Base-by-base conservation (phyloP, 2,888 invertebrate genomes). In the Drosophila incognita region DNA sequence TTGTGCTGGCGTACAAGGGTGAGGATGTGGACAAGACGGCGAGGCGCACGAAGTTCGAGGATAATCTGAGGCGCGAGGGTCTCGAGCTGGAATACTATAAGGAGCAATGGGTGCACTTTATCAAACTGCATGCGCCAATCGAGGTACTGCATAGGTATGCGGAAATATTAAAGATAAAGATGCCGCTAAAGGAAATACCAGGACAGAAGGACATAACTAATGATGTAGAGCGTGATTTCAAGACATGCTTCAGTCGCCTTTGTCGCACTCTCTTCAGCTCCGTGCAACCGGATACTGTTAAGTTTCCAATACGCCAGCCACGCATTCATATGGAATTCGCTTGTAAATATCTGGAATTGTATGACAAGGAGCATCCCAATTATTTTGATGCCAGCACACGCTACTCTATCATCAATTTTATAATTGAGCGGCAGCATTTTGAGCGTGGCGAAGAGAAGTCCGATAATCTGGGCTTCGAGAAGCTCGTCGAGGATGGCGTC, bases 131-230 rank as follows among this genome's bases (percentile, higher is more conserved):
- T 91, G 96, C 96, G 0, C 96, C 97, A 0, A 93, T 93, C 88
- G 95, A 96, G 82, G 95, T 97, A 2, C 92, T 96, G 27, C 94
- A 95, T 69, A 94, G 96, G 79, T 97, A 96, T 92, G 95, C 96
- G 40, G 97, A 97, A 93, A 95, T 96, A 74, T 94, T 97, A 83
- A 96, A 96, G 92, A 94, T 97, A 40, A 94, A 96, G 90, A 94
- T 97, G 94, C 97, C 97, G 51, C 95, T 97, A 92, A 96, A 95
- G 93, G 71, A 93, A 90, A 92, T 94, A 58, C 92, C 93, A 18
- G 94, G 93, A 2, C 92, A 94, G 79, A 91, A 93, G 62, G 90
- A 91, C 58, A 86, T 94, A 42, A 83, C 90, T 46, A 92, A 90
- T 31, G 91, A 87, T 0, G 58, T 67, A 2, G 57, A 69, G 52